Conservation (phyloP, 2,888 invertebrate genomes). For the Pteria penguin region DNA sequence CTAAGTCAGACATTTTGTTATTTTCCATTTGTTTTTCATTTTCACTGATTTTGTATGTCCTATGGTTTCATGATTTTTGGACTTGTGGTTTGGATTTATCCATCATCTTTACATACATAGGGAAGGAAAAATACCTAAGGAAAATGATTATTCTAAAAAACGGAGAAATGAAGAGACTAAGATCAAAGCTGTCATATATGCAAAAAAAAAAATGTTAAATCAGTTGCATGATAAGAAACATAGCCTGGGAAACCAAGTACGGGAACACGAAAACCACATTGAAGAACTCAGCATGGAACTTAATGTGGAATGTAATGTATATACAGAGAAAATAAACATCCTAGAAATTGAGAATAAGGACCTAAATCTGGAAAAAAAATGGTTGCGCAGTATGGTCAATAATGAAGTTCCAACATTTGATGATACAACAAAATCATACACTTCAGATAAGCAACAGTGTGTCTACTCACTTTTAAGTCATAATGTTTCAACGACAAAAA, state of each 20-base stretch:
- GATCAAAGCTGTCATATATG: background rate
- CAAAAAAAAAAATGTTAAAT: background rate
- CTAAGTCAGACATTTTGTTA: slow-evolving; percentile 18
- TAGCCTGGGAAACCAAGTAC: slow-evolving; percentile 17
- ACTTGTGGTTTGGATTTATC: no score
- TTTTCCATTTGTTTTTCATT: no score
- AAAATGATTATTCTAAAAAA: slow-evolving; percentile 22
- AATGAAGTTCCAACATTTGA: slow-evolving; percentile 37
- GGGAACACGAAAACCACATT: slow-evolving; percentile 22
- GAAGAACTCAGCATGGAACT: no score
- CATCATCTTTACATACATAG: no score
- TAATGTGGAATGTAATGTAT: slow-evolving; percentile 16
- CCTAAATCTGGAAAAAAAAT: slow-evolving; percentile 36
- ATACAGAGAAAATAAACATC: slow-evolving; percentile 19
- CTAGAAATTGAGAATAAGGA: slow-evolving; percentile 21
- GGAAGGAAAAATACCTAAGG: slow-evolving; percentile 6
- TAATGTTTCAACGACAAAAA: slow-evolving; percentile 39
- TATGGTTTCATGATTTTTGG: no score
- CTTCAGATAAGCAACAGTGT: slow-evolving; percentile 37
- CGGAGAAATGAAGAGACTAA: slow-evolving; percentile 20
- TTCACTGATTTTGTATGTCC: no score
- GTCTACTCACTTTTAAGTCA: slow-evolving; percentile 39
- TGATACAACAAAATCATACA: slow-evolving; percentile 29
- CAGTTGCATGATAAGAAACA: slow-evolving; percentile 6
- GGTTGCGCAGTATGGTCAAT: slow-evolving; percentile 32